Evolutionary conservation across 2,797 vertebrate species (phyloP).

Genomic region (Diglossa cyanea): DNA sequence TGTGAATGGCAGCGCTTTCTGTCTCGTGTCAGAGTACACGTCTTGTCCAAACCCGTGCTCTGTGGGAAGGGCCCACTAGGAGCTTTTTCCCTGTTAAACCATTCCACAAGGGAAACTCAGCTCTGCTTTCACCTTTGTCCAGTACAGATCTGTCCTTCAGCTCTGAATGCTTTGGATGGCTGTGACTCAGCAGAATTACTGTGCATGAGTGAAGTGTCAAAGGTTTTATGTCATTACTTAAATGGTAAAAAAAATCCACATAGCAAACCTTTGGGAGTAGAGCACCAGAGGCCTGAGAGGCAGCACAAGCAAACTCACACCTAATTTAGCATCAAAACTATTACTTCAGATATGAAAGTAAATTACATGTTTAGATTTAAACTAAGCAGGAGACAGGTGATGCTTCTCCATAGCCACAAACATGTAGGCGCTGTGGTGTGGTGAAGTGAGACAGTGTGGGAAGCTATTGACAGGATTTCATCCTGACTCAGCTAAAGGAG

Average conservation of each 20-base stretch:
- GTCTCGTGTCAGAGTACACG: background rate
- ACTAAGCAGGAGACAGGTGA: conserved; percentile 4
- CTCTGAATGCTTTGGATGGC: background rate
- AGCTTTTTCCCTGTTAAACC: background rate
- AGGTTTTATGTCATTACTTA: background rate
- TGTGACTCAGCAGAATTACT: background rate
- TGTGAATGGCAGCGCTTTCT: background rate
- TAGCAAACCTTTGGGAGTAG: background rate
- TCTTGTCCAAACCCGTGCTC: accelerated
- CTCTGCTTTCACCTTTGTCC: background rate
- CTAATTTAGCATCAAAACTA: background rate
- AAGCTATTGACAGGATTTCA: conserved; percentile 30
- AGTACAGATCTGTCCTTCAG: background rate
- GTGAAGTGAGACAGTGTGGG: conserved; percentile 36
- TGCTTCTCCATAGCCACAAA: background rate
- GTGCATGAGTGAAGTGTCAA: background rate
- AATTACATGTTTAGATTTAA: background rate
- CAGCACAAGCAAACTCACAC: background rate
- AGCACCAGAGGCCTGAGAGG: background rate
- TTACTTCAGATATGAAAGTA: background rate
- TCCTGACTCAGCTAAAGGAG: conserved; percentile 44
- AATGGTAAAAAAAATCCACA: background rate
- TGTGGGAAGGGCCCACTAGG: background rate
- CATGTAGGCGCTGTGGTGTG: background rate
- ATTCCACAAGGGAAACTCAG: accelerated